Conservation (phyloP, 2,113 vertebrate species). For the Hydropotes inermis region DNA sequence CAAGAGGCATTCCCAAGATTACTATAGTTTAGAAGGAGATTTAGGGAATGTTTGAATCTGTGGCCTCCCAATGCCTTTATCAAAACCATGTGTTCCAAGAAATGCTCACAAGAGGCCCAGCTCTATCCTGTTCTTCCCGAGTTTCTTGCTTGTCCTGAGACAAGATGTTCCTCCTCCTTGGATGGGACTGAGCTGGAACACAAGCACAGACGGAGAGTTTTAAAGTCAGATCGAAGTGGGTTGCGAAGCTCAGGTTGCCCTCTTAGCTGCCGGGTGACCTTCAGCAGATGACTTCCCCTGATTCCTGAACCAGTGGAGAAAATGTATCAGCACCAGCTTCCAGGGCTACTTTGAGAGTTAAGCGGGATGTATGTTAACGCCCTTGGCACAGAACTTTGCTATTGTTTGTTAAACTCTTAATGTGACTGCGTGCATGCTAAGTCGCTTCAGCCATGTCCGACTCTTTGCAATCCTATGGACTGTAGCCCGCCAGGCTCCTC, state of each 20-base stretch:
- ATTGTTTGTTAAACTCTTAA: background rate
- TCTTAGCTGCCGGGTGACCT: background rate
- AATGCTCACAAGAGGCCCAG: background rate
- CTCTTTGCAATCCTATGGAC: background rate
- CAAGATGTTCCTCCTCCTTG: background rate
- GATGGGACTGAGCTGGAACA: background rate
- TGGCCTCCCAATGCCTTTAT: background rate
- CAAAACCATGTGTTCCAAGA: background rate
- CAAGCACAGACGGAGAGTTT: background rate
- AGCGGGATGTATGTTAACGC: background rate
- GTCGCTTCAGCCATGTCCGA: rapidly evolving
- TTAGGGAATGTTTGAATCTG: background rate
- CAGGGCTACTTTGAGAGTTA: background rate
- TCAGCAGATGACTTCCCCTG: background rate
- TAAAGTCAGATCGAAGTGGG: background rate
- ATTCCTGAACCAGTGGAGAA: background rate
- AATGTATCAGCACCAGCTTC: background rate
- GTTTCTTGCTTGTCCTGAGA: background rate
- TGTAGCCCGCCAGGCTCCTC: background rate
- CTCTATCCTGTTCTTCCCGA: background rate
- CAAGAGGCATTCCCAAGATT: background rate
- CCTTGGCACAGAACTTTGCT: background rate
- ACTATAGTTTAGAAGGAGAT: background rate
- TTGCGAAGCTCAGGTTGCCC: background rate
- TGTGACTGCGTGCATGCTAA: background rate